phyloP scores from a whole-genome alignment of 1,140 invertebrate genomes.

The Drosophila kohkoa region DNA sequence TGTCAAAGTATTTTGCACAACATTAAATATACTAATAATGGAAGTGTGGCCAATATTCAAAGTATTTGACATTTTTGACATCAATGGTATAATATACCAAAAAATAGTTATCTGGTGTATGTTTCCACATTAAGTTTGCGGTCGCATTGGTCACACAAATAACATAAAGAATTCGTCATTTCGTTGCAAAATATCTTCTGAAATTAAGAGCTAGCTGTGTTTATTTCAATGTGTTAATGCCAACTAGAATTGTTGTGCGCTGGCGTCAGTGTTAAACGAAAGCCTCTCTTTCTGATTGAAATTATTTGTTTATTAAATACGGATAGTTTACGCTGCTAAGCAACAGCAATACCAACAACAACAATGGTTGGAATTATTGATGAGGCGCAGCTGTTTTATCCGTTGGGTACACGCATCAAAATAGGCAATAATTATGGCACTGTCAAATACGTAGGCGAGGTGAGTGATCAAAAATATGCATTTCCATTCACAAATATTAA shows the following conservation, averaged over 20 bases:
- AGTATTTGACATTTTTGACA: no score
- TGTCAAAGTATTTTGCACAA: no score
- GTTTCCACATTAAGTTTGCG: not conserved
- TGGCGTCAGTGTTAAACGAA: constrained; percentile 13
- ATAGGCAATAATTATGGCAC: constrained; percentile 84
- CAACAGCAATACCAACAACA: constrained; percentile 39
- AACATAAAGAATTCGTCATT: constrained; percentile 37
- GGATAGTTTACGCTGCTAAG: constrained; percentile 44
- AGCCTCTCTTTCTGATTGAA: not conserved
- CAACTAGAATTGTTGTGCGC: not conserved
- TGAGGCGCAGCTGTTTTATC: constrained; percentile 79
- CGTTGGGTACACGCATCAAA: constrained; percentile 78
- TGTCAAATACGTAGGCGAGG: constrained; percentile 85
- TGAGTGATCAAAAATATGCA: constrained; percentile 30
- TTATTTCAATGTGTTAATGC: constrained; percentile 22
- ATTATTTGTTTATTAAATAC: constrained; percentile 1
- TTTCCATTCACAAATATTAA: not conserved
- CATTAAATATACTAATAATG: no score
- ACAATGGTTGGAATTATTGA: constrained; percentile 83
- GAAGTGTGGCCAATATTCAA: no score
- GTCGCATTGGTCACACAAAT: constrained; percentile 15
- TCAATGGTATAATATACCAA: no score
- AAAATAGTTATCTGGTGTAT: not conserved
- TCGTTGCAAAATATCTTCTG: constrained; percentile 22
- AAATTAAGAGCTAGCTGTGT: not conserved